phyloP scores from a whole-genome alignment of 2,113 vertebrate genomes.

The Ctenomys sociabilis region DNA sequence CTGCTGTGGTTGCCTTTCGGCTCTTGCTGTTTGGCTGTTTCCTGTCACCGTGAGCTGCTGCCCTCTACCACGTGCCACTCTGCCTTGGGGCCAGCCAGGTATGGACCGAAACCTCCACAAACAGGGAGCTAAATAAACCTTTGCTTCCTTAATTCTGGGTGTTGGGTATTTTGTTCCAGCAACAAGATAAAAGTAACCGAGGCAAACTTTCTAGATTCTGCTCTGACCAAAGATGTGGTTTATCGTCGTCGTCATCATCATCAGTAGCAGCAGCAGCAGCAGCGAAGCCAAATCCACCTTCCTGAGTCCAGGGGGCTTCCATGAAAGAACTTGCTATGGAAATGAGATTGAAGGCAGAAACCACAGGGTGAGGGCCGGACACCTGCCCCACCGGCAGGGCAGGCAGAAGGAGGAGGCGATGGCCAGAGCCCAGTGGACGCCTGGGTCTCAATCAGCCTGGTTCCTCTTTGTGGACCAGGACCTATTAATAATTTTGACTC shows the following conservation, averaged over 20 bases:
- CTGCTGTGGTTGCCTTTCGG: no score
- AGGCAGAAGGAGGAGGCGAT: background rate
- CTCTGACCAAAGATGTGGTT: background rate
- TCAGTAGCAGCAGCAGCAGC: background rate
- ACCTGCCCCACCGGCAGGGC: background rate
- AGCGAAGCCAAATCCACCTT: background rate
- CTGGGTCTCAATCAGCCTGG: background rate
- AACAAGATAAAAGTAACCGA: no score
- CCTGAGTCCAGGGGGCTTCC: background rate
- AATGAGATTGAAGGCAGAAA: background rate
- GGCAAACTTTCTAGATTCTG: background rate
- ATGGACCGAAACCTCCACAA: no score
- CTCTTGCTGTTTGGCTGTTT: no score
- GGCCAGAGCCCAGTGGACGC: background rate
- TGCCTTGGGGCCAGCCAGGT: no score
- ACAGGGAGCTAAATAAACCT: no score
- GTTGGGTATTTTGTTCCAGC: no score
- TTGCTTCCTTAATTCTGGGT: no score
- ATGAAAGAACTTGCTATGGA: background rate
- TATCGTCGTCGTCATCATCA: background rate
- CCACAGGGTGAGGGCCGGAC: background rate
- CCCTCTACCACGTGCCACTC: no score
- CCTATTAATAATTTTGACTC: background rate
- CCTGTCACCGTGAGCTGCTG: no score
- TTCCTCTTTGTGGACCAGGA: background rate